Evolutionary conservation across 2,113 vertebrate genomes (phyloP).

Genomic region (Natator depressus): DNA sequence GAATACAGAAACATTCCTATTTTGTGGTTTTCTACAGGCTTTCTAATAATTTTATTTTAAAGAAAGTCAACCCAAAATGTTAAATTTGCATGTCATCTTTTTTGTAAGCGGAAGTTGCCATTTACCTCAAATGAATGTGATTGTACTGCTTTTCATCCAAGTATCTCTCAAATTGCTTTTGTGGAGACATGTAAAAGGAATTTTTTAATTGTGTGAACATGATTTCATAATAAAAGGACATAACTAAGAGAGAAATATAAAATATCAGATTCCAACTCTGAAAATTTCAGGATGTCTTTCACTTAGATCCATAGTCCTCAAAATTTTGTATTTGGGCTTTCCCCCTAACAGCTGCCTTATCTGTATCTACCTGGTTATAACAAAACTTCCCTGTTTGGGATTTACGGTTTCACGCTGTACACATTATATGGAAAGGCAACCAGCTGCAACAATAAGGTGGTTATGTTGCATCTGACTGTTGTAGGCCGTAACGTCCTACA

Average conservation of each 20-base stretch:
- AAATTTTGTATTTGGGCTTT: background rate
- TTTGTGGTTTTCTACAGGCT: background rate
- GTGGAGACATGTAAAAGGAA: background rate
- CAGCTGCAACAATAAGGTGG: background rate
- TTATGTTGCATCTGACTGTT: rapidly evolving
- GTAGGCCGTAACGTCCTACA: background rate
- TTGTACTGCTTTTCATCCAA: background rate
- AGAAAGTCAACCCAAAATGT: background rate
- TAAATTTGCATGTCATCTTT: background rate
- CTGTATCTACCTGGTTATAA: background rate
- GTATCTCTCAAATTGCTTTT: background rate
- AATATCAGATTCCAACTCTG: background rate
- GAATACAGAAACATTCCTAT: background rate
- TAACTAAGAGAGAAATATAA: background rate
- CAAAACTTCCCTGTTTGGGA: background rate
- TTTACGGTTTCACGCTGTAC: background rate
- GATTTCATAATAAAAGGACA: background rate
- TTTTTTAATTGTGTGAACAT: background rate
- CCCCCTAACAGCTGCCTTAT: background rate
- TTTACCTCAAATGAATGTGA: background rate
- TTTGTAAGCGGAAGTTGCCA: background rate
- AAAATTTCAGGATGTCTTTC: background rate
- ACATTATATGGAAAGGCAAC: background rate
- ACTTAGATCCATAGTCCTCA: background rate
- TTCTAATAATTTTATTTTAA: background rate